These are phyloP conservation scores for Trissolcus brochymenae DNA, from an alignment of 2,888 invertebrate genomes.

Conservation along the genomic window DNA sequence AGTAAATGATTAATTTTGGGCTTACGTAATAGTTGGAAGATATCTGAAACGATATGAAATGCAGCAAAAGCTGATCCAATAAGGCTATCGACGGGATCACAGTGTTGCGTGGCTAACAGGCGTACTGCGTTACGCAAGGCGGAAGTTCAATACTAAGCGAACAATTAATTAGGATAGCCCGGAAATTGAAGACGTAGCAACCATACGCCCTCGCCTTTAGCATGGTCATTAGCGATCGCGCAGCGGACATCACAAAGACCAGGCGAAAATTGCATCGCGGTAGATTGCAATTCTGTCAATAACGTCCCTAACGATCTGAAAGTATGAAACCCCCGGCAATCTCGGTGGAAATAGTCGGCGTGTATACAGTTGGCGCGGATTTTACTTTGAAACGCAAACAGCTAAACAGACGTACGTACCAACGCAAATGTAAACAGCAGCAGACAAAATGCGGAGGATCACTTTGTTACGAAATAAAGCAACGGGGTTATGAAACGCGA, in stretches of 20 bases:
- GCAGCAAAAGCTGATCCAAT: constrained; percentile 53
- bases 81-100: constrained; percentile 50
- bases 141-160: constrained; percentile 62
- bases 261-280: constrained; percentile 55
- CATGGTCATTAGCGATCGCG: constrained; percentile 56
- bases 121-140: constrained; percentile 57
- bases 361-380: constrained; percentile 23
- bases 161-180: constrained; percentile 61
- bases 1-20: not conserved
- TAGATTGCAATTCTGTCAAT: constrained; percentile 57
- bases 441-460: constrained; percentile 23
- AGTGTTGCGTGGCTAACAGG: constrained; percentile 55
- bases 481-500: constrained; percentile 33
- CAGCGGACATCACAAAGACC: constrained; percentile 58
- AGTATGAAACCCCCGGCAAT: constrained; percentile 46
- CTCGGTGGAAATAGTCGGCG: constrained; percentile 25
- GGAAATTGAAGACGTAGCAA: constrained; percentile 61
- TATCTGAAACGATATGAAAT: constrained; percentile 50
- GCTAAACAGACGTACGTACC: not conserved
- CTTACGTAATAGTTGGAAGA: constrained; percentile 35
- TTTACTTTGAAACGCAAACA: constrained; percentile 19
- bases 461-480: constrained; percentile 41
- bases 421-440: constrained; percentile 6
- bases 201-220: constrained; percentile 52
- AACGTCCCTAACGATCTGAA: constrained; percentile 54